A percentile compares a stretch with the other conserved stretches of the same genome.
These are phyloP conservation scores for Drosophila micromelanica DNA, from an alignment of 1,140 invertebrate genomes.

Conservation along the genomic window DNA sequence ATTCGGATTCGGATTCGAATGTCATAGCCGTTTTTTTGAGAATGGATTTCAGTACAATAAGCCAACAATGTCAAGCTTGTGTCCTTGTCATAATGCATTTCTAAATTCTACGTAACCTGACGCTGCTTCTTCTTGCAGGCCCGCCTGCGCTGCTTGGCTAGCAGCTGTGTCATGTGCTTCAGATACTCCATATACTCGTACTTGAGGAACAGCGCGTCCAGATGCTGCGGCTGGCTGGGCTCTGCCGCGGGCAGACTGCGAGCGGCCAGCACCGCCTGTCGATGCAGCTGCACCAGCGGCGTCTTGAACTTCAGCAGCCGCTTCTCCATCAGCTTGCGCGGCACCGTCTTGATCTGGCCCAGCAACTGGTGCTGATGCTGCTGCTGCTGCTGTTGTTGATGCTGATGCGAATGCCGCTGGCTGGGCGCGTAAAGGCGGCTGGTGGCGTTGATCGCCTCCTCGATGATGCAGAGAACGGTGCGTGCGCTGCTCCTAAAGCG, in stretches of 20 bases:
- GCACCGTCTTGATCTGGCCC: conserved; percentile 22
- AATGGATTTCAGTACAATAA: conserved; percentile 10
- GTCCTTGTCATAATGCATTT: neutral
- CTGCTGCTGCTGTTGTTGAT: neutral
- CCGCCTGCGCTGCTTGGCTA: conserved; percentile 24
- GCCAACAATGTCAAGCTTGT: too few species aligned
- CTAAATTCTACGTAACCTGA: neutral
- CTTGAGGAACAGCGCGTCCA: conserved; percentile 54
- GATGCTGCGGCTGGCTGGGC: conserved; percentile 2
- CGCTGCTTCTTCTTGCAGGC: conserved; percentile 6
- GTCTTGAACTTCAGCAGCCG: conserved; percentile 47
- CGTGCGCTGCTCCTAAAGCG: conserved; percentile 42
- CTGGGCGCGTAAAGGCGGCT: conserved; percentile 17
- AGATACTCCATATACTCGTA: conserved; percentile 53
- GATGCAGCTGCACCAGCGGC: conserved; percentile 44
- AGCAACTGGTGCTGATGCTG: neutral
- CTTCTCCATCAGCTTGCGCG: conserved; percentile 48
- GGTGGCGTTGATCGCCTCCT: conserved; percentile 61
- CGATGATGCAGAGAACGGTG: conserved; percentile 59
- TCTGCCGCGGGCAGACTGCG: neutral
- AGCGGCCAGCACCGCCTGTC: conserved; percentile 41
- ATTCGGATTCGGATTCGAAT: conserved; percentile 19
- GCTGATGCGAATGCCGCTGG: neutral
- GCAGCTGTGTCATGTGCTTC: conserved; percentile 38
- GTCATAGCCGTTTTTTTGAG: conserved; percentile 39